Base-by-base conservation (phyloP, 2,797 vertebrate genomes). In the Chlorospingus semifuscus region DNA sequence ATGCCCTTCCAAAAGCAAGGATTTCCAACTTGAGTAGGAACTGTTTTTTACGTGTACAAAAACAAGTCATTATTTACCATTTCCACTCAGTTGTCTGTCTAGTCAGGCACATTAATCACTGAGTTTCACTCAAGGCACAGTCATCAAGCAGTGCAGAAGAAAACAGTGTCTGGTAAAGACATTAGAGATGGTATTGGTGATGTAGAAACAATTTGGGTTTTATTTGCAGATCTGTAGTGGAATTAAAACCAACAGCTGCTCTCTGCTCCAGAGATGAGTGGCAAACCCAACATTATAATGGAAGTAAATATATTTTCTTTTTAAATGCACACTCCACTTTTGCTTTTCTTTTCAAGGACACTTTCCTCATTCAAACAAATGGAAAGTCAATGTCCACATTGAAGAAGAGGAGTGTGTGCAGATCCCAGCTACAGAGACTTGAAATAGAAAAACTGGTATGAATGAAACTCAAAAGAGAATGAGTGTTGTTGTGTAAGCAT, bases 1-100 rank as follows among this genome's bases (percentile, higher is more conserved):
- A 94, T 47, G 61, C 42, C 60, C 52, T 84, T 94, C 83, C 71
- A 87, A 95, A 89, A 90, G 83, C 74, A 89, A 94, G 52, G 86
- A 63, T 90, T 96, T 96, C 91, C 80, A 96, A 15, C 47, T 49
- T 79, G 52, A 93, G 66, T 56, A 81, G 47, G 80, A 91, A 79
- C 63, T 55, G 29, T 0, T 84, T 88, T 89, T 86, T 2, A 76
- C 3, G 1, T 72, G 79, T 88, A 81, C 34, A 65, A 94, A 95
- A 96, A 41, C 82, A 94, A 94, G 66, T 53, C 27, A 50, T 86
- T 94, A 91, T 94, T 95, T 96, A 92, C 66, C 55, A 81, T 93
- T 93, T 96, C 91, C 77, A 92, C 60, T 79, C 82, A 91, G 72
- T 39, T 91, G 82, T 91, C 83, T 1, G 6, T 81, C 92, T 76